These are phyloP conservation scores for Ochropleura leucogaster DNA, from an alignment of 2,888 invertebrate species.

Conservation along the genomic window DNA sequence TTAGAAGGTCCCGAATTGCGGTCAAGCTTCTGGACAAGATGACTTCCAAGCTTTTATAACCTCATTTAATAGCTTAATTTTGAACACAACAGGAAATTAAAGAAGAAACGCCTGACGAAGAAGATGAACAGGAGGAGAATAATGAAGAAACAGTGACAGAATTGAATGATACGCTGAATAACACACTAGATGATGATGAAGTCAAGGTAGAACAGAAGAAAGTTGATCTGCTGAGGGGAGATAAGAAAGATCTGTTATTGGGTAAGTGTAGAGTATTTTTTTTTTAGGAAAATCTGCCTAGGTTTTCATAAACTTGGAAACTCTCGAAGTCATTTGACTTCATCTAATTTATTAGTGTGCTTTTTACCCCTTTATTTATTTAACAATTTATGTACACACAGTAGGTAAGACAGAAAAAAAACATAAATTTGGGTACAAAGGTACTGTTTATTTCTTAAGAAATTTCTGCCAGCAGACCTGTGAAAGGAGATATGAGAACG, in stretches of 20 bases:
- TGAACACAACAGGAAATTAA: constrained; percentile 65
- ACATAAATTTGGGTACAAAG: too few relatives aligned
- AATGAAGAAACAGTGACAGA: constrained; percentile 64
- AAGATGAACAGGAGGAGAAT: constrained; percentile 23
- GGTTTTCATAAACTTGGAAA: too few relatives aligned
- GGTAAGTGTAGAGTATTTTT: constrained; percentile 71
- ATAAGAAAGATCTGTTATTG: constrained; percentile 84
- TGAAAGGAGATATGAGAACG: too few relatives aligned
- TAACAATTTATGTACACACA: too few relatives aligned
- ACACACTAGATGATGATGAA: constrained; percentile 70
- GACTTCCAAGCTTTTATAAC: not conserved
- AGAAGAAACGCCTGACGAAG: constrained; percentile 56
- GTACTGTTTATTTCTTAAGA: too few relatives aligned
- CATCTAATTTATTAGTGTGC: too few relatives aligned
- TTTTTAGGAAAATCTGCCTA: too few relatives aligned
- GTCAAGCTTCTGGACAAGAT: not conserved
- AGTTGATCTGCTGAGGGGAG: constrained; percentile 82
- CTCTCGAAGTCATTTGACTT: too few relatives aligned
- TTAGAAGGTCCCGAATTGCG: not conserved
- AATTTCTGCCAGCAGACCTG: too few relatives aligned
- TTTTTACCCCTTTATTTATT: too few relatives aligned
- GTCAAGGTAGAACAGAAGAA: constrained; percentile 78
- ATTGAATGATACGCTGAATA: constrained; percentile 67
- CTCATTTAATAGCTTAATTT: not conserved
- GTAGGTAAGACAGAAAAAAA: too few relatives aligned